Conservation (phyloP, 2,113 vertebrate genomes). For the Brienomyrus brachyistius region DNA sequence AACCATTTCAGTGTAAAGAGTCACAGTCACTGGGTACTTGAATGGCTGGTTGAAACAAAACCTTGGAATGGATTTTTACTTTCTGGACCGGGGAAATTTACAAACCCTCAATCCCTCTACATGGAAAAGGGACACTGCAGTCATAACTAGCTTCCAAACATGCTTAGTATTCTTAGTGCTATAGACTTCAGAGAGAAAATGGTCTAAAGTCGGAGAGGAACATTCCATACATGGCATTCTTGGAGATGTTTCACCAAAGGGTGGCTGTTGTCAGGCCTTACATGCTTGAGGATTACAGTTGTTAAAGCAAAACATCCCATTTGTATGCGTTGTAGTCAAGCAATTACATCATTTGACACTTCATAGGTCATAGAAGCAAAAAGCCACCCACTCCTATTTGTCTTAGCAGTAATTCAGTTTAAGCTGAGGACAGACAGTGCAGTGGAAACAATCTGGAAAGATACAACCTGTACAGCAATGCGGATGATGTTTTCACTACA, state of each 20-base stretch:
- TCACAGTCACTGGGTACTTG: too few species aligned
- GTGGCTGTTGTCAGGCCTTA: not conserved
- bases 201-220: not conserved
- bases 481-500: not conserved
- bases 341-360: not conserved
- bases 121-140: not conserved
- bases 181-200: not conserved
- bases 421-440: not conserved
- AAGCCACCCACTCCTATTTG: not conserved
- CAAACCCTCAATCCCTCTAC: not conserved
- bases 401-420: not conserved
- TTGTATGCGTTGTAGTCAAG: not conserved
- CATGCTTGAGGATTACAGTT: not conserved
- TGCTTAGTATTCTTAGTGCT: not conserved
- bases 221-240: not conserved
- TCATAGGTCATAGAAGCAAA: not conserved
- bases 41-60: too few species aligned
- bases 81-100: too few species aligned
- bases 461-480: not conserved
- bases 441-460: not conserved
- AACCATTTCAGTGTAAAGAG: too few species aligned
- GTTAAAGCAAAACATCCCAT: not conserved
- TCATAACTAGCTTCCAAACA: not conserved
- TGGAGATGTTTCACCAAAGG: not conserved
- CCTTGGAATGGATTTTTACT: too few species aligned